Evolutionary conservation across 2,888 invertebrate genomes (phyloP).

Genomic region (Leptarthrus brevirostris): DNA sequence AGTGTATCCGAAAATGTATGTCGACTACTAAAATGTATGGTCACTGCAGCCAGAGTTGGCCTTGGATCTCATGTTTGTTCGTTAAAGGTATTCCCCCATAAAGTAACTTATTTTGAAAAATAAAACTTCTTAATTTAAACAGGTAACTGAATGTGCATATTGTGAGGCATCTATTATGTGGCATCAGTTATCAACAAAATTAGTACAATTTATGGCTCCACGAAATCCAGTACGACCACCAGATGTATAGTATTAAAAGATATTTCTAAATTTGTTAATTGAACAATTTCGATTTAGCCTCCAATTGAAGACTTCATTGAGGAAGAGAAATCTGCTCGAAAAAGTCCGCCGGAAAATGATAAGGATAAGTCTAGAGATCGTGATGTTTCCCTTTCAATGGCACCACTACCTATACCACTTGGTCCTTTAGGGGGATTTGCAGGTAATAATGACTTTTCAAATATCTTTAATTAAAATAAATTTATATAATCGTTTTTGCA

Average conservation of each 20-base stretch:
- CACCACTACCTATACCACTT: slow-evolving; percentile 66
- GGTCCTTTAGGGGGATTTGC: slow-evolving; percentile 67
- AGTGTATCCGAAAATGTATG: slow-evolving; percentile 80
- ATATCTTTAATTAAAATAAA: slow-evolving; percentile 57
- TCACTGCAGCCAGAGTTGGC: slow-evolving; percentile 79
- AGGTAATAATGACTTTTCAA: too few species aligned
- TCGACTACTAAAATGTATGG: slow-evolving; percentile 79
- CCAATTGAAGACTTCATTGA: slow-evolving; percentile 77
- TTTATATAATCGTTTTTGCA: slow-evolving; percentile 60
- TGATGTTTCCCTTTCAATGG: slow-evolving; percentile 69
- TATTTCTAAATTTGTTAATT: neutral
- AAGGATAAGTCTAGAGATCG: slow-evolving; percentile 75
- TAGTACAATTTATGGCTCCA: slow-evolving; percentile 84
- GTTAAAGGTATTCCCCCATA: slow-evolving; percentile 64
- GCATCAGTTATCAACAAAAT: slow-evolving; percentile 88
- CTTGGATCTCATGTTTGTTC: slow-evolving; percentile 72
- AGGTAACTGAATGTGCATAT: slow-evolving; percentile 81
- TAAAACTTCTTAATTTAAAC: neutral
- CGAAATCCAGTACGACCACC: slow-evolving; percentile 79
- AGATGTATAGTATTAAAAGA: slow-evolving; percentile 70
- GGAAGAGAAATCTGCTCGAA: slow-evolving; percentile 73
- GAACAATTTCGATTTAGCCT: slow-evolving; percentile 64
- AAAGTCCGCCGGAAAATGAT: slow-evolving; percentile 78
- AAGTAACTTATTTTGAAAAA: too few species aligned
- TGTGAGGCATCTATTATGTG: slow-evolving; percentile 95